Conservation (phyloP, 2,113 vertebrate genomes). For the Catharus minimus region DNA sequence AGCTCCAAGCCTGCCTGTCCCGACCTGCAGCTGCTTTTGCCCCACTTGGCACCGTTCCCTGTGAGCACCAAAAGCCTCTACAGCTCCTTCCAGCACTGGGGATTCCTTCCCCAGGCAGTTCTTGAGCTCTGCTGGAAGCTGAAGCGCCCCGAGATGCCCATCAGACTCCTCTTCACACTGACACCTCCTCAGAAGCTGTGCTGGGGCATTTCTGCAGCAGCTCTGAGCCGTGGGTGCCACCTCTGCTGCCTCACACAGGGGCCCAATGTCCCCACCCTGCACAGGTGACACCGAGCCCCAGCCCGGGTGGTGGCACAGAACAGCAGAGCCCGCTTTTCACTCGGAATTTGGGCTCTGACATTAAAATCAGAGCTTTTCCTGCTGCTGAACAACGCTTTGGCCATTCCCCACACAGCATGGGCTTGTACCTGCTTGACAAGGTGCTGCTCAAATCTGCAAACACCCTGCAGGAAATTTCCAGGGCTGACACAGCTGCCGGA, state of each 20-base stretch:
- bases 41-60: neutral
- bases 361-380: neutral
- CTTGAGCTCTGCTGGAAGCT: neutral
- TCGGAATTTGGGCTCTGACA: neutral
- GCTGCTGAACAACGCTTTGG: neutral
- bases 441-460: neutral
- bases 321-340: fast-evolving
- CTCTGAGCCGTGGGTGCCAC: fast-evolving
- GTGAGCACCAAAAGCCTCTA: neutral
- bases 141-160: fast-evolving
- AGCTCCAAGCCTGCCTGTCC: neutral
- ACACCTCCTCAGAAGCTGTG: neutral
- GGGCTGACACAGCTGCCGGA: neutral
- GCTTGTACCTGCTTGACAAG: neutral
- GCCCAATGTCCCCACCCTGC: neutral
- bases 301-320: fast-evolving
- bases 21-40: neutral
- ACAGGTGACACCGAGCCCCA: neutral
- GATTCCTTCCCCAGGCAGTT: neutral
- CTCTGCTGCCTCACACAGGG: neutral
- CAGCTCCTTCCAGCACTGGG: neutral
- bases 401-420: fast-evolving
- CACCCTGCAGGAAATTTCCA: neutral
- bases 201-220: neutral
- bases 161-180: fast-evolving